Conservation (phyloP, 2,113 vertebrate species). For the Vicugna pacos region DNA sequence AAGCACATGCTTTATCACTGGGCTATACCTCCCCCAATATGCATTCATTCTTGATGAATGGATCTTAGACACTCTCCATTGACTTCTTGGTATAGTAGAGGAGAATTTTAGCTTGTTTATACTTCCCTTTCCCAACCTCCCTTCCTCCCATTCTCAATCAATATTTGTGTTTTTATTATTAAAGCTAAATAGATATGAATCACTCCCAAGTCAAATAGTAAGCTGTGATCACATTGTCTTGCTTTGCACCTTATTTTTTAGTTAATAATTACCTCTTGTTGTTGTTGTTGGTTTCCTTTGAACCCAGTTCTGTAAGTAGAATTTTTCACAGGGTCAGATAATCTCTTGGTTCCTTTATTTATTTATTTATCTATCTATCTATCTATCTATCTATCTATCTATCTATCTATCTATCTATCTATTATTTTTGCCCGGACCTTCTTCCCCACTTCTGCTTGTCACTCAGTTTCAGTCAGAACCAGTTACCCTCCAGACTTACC, state of each 20-base stretch:
- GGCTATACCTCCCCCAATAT: too few species aligned
- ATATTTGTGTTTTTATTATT: background rate
- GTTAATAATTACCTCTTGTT: slow-evolving; percentile 25
- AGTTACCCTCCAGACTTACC: background rate
- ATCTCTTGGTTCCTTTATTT: background rate
- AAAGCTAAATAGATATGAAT: background rate
- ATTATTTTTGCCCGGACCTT: background rate
- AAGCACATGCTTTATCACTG: too few species aligned
- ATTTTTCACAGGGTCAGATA: background rate
- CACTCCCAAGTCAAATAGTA: background rate
- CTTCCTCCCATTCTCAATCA: background rate
- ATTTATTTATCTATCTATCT: too few species aligned
- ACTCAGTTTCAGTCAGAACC: background rate
- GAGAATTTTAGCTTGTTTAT: background rate
- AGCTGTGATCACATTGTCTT: background rate
- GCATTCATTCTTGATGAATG: background rate
- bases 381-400: background rate
- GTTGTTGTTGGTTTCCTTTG: background rate
- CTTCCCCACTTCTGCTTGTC: background rate
- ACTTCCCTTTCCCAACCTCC: background rate
- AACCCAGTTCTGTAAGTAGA: background rate
- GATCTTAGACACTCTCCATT: background rate
- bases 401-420: too few species aligned
- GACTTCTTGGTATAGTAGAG: background rate
- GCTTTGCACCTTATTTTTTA: background rate